These are phyloP conservation scores for Caenorhabditis wallacei DNA, from an alignment of 2,888 invertebrate species.

Conservation along the genomic window DNA sequence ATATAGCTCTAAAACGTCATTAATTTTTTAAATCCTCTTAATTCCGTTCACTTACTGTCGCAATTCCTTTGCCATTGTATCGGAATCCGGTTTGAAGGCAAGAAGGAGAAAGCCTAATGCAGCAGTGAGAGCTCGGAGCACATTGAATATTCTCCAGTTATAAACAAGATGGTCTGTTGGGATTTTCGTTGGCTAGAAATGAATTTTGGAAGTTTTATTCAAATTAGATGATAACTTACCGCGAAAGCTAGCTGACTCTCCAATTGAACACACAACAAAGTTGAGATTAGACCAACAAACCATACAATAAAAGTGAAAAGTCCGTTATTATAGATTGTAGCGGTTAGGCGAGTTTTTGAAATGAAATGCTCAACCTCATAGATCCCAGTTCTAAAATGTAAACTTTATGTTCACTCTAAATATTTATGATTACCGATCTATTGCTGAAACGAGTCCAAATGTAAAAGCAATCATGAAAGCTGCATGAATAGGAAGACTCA, in stretches of 20 bases:
- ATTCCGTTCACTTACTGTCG: conserved; percentile 37
- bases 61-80: conserved; percentile 58
- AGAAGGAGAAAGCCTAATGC: conserved; percentile 61
- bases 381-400: conserved; percentile 52
- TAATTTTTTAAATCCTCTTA: neutral
- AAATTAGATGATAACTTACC: neutral
- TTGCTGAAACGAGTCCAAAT: conserved; percentile 63
- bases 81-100: conserved; percentile 64
- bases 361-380: conserved; percentile 55
- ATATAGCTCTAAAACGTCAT: conserved; percentile 33
- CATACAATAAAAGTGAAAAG: conserved; percentile 62
- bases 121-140: conserved; percentile 54
- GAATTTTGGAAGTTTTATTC: neutral
- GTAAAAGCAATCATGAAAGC: conserved; percentile 66
- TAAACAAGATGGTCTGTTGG: conserved; percentile 9
- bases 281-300: conserved; percentile 56
- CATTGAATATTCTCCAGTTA: conserved; percentile 62
- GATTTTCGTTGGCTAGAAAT: conserved; percentile 33
- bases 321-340: conserved; percentile 52
- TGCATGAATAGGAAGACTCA: conserved; percentile 69
- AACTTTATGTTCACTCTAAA: no score
- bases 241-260: conserved; percentile 56
- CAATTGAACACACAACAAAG: conserved; percentile 58
- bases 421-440: conserved; percentile 71
- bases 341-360: conserved; percentile 25